Evolutionary conservation across 2,888 invertebrate genomes (phyloP).

Genomic region (Apamea epomidion): DNA sequence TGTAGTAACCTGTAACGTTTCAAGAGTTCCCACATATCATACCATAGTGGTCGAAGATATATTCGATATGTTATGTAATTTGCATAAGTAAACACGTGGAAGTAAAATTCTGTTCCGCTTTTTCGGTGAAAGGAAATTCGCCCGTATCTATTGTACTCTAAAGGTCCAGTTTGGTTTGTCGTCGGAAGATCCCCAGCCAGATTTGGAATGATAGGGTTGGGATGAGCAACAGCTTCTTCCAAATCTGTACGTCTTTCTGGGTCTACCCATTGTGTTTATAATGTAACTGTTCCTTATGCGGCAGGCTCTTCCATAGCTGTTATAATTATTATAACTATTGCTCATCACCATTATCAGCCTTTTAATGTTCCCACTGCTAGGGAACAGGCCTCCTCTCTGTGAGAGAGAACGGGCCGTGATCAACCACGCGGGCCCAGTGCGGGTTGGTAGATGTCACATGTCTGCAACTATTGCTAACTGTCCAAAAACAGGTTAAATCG

Average conservation of each 20-base stretch:
- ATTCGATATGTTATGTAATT: constrained; percentile 13
- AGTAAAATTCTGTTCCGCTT: not conserved
- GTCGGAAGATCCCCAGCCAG: not conserved
- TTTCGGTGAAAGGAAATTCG: not conserved
- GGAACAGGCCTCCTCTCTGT: no score
- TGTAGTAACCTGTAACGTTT: no score
- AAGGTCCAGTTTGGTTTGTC: not conserved
- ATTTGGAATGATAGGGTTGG: not conserved
- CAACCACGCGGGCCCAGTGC: no score
- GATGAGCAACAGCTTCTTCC: not conserved
- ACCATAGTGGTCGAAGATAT: constrained; percentile 22
- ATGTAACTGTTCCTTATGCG: not conserved
- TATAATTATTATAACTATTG: not conserved
- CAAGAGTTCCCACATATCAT: constrained; percentile 19
- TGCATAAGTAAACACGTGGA: constrained; percentile 10
- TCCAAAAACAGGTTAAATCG: not conserved
- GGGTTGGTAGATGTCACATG: no score
- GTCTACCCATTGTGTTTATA: not conserved
- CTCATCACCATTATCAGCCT: no score
- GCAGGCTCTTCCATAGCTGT: not conserved
- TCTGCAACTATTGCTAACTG: not conserved
- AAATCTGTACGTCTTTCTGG: not conserved
- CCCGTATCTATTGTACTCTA: not conserved
- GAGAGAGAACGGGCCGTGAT: no score
- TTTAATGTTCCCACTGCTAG: no score